Base-by-base conservation (phyloP, 92 coral and sea anemone species). In the Micromussa lordhowensis region DNA sequence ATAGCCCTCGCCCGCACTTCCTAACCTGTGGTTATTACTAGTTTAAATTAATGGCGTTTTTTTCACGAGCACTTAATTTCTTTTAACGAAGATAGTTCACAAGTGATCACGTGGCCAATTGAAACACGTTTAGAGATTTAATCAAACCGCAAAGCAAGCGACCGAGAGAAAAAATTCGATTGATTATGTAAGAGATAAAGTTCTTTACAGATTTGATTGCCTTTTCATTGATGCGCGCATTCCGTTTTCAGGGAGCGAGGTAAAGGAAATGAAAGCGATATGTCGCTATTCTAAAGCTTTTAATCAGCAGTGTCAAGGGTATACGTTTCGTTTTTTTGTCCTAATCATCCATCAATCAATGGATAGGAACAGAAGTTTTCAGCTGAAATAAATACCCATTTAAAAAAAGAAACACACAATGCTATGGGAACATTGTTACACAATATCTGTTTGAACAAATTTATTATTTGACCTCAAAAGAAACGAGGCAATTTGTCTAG, bases 171-270 rank as follows among this genome's bases (percentile, higher is more conserved):
- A 55, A 74, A 35, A 74, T 53, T 71, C 70, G 16, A 35, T 24
- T 36, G 58, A 73, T 44, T 74, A 55, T 75, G 80, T 75, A 71
- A 75, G 68, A 55, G 88, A 84, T 84, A 84, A 73, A 74, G 71
- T 72, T 81, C 49, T 71, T 75, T 74, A 26, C 35, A 54, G 55
- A 73, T 16, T 31, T 34, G 77, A 34, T 73, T 73, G 49, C 78
- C 19, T 73, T 73, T 17, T 13, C 28, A 35, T 38, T 21, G 9
- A 28, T 10, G 85, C 44, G 30, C 84, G 40, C 24, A 63, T 63
- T 36, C 30, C 22, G 53, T 59, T 26, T 32, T 59, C 73, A 80
- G 36, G n/a, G 84, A 80, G 24, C 75, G 15, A 15, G 85, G 40
- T 66, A 44, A 79, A 49, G 31, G 79, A 44, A 53, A 32, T 17